phyloP scores from a whole-genome alignment of 2,797 vertebrate species.

The Pyrocephalus nanus region DNA sequence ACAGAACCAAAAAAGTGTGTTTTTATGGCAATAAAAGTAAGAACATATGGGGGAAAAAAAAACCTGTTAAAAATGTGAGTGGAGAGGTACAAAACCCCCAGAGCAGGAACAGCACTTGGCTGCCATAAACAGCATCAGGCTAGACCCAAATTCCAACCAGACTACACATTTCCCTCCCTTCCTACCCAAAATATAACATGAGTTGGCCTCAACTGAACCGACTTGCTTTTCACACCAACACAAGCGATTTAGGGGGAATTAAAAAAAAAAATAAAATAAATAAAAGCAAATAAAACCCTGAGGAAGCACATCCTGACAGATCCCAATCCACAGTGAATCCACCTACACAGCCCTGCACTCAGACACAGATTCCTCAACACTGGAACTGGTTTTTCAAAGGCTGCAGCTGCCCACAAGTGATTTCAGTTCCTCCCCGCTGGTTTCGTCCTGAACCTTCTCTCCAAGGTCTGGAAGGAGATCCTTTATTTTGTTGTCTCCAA shows the following conservation, averaged over 20 bases:
- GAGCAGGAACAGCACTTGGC: slow-evolving; percentile 24
- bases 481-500: slow-evolving; percentile 8
- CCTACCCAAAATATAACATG: slow-evolving; percentile 31
- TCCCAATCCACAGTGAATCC: background rate
- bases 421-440: background rate
- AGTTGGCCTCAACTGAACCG: slow-evolving; percentile 20
- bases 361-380: background rate
- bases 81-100: slow-evolving; percentile 14
- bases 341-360: background rate
- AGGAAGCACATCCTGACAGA: background rate
- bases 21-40: background rate
- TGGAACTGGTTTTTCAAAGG: background rate
- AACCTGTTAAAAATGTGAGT: background rate
- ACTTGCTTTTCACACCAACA: slow-evolving; percentile 21
- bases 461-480: background rate
- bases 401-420: background rate
- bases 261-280: background rate
- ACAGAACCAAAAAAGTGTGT: background rate
- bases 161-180: slow-evolving; percentile 14
- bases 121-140: slow-evolving; percentile 18
- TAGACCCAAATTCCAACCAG: slow-evolving; percentile 45
- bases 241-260: background rate
- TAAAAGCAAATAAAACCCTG: background rate
- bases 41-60: background rate
- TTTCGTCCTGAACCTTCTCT: background rate